Percentiles rank a stretch among this genome's conserved stretches.
phyloP scores from a whole-genome alignment of 2,113 vertebrate species.

The Shinisaurus crocodilurus region DNA sequence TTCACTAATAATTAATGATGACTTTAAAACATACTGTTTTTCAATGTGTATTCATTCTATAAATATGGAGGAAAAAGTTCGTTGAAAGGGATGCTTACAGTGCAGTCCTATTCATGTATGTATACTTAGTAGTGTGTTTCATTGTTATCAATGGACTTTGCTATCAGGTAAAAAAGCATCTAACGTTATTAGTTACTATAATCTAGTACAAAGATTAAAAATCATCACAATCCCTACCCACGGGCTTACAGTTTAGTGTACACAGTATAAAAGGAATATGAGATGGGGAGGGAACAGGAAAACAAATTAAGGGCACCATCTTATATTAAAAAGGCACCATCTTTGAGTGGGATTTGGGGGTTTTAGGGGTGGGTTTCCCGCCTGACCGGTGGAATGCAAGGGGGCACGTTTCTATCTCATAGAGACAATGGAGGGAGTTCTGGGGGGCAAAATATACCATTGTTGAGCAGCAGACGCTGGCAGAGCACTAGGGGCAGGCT shows the following conservation, averaged over 20 bases:
- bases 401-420: too few species aligned
- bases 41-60: background rate
- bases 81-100: background rate
- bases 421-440: too few species aligned
- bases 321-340: too few species aligned
- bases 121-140: background rate
- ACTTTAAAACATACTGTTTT: too few species aligned
- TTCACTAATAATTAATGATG: too few species aligned
- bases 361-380: too few species aligned
- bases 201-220: background rate
- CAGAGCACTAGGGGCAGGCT: too few species aligned
- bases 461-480: too few species aligned
- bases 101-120: background rate
- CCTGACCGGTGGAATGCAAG: too few species aligned
- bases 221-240: background rate
- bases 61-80: background rate
- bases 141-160: background rate
- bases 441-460: too few species aligned
- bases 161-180: background rate
- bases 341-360: too few species aligned
- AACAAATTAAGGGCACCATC: background rate
- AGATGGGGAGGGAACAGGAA: background rate
- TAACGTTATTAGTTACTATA: background rate
- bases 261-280: background rate
- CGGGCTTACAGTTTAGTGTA: background rate